Evolutionary conservation across 2,113 vertebrate genomes (phyloP).

Genomic region (Rhinogobius similis): DNA sequence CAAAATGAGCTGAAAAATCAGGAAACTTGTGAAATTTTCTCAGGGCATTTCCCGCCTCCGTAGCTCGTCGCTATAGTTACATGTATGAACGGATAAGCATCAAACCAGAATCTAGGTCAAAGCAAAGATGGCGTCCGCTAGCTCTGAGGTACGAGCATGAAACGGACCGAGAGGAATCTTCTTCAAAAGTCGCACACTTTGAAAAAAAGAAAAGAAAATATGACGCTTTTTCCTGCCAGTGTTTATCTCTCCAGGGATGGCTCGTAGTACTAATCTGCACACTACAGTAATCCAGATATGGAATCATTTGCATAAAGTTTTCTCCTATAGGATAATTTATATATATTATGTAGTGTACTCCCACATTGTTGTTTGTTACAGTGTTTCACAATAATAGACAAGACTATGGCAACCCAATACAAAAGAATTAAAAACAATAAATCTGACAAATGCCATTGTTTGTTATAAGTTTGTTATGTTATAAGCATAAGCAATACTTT

Average conservation of each 20-base stretch:
- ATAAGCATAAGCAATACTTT: no score
- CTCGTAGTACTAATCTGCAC: background rate
- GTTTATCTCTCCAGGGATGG: background rate
- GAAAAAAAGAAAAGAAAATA: background rate
- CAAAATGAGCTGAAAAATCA: background rate
- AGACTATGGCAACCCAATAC: no score
- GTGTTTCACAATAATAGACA: no score
- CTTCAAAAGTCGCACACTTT: background rate
- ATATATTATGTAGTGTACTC: no score
- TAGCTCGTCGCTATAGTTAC: constrained; percentile 36
- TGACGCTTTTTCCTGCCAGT: background rate
- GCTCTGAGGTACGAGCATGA: constrained; percentile 19
- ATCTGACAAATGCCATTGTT: no score
- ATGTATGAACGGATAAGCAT: constrained; percentile 48
- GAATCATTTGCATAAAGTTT: background rate
- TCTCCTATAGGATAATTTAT: background rate
- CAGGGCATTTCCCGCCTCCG: constrained; percentile 44
- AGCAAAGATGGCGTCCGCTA: constrained; percentile 45
- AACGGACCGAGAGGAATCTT: background rate
- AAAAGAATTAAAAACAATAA: no score
- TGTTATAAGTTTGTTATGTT: no score
- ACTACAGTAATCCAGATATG: background rate
- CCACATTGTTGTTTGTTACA: no score
- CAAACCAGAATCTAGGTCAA: constrained; percentile 63
- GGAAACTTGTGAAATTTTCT: constrained; percentile 33